phyloP scores from a whole-genome alignment of 2,797 vertebrate genomes.

The Neosilurus mollespiculum region DNA sequence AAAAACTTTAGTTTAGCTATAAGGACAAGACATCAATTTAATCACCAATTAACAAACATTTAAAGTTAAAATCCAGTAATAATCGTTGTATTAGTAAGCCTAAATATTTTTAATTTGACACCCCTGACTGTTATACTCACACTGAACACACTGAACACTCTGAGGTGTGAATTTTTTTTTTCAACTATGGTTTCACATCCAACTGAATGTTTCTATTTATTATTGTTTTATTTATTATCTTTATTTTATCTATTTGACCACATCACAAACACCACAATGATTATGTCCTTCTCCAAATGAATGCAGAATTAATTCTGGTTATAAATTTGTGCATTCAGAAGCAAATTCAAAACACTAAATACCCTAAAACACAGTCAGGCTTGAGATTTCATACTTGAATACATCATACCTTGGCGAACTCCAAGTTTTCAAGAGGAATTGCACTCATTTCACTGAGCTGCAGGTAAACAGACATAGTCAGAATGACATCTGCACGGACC shows the following conservation, averaged over 20 bases:
- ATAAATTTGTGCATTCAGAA: too few relatives aligned
- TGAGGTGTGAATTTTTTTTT: neutral
- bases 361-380: neutral
- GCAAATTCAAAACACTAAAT: too few relatives aligned
- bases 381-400: neutral
- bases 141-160: neutral
- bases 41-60: neutral
- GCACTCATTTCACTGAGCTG: constrained; percentile 90
- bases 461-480: constrained; percentile 49
- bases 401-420: constrained; percentile 92
- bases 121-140: neutral
- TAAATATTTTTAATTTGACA: neutral
- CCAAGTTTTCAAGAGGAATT: constrained; percentile 89
- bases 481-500: neutral
- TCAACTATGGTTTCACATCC: neutral
- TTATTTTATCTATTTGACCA: neutral
- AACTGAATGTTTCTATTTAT: neutral
- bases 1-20: neutral
- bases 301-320: neutral
- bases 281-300: neutral
- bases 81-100: too few relatives aligned
- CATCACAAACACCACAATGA: neutral
- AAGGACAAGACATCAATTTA: too few relatives aligned
- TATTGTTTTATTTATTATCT: neutral
- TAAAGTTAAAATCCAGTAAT: neutral